phyloP scores from a whole-genome alignment of 2,113 vertebrate species.

The human (Homo sapiens) region GRCh38 chr5:34744501-34745000 shows the following conservation, averaged over 20 bases:
- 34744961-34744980: fast-evolving
- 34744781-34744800: not conserved
- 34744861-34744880: not conserved
- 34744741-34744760: not conserved
- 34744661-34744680: not conserved
- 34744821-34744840: not conserved
- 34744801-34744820: not conserved
- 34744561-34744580: fast-evolving
- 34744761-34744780: not conserved
- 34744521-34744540: not conserved
- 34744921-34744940: not conserved
- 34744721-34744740: not conserved
- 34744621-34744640: not conserved
- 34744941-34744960: not conserved
- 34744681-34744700: not conserved
- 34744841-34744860: not conserved
- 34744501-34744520: fast-evolving
- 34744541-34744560: not conserved
- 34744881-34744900: not conserved
- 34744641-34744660: not conserved
- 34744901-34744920: not conserved
- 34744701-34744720: not conserved
- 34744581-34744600: not conserved
- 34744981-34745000: not conserved
- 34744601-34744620: not conserved